Base-by-base conservation (phyloP, 2,888 invertebrate genomes). In the Pardosa pseudoannulata region DNA sequence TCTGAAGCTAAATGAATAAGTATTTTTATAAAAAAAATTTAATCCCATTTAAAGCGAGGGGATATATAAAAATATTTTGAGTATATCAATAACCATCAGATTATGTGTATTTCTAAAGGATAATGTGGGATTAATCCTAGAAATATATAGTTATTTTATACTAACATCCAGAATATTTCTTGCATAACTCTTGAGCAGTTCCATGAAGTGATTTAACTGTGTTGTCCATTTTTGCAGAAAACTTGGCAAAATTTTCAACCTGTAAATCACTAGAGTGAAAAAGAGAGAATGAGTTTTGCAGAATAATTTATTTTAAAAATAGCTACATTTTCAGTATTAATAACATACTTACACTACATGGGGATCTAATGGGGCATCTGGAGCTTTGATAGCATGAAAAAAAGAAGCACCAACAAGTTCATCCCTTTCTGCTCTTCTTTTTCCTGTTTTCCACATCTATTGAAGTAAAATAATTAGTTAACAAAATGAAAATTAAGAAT, bases 391-490 rank as follows among this genome's bases (percentile, higher is more conserved):
- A 87, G 96, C 95, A 92, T 96, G 94, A 92, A 98, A 98, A 92
- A 97, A 97, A 92, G 96, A 96, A 41, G 96, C 96, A 7, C 97
- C 97, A 89, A 96, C 93, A 89, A 97, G 94, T 90, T 96, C 95
- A 92, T 99, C 99, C 90, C 95, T 96, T 92, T 99, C 99, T 0
- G 99, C 98, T 92, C 95, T 95, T 88, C 99, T 93, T 92, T 99
- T 99, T 2, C 99, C 99, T 72, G 94, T 94, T 92, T 99, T 99
- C 99, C 99, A 99, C 90, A 96, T 91, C 92, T 92, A 89, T 39
- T 7, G 6, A 36, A 36, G 36, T 7, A 36, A 36, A 36, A 36
- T 7, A 9, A 36, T 9, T 7, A 5, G 5, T 36, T 36, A 36
- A 36, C 36, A 36, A 36, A 7, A n/a, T n/a, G n/a, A n/a, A n/a